Base-by-base conservation (phyloP, 2,797 vertebrate species). In the Coilia nasus region DNA sequence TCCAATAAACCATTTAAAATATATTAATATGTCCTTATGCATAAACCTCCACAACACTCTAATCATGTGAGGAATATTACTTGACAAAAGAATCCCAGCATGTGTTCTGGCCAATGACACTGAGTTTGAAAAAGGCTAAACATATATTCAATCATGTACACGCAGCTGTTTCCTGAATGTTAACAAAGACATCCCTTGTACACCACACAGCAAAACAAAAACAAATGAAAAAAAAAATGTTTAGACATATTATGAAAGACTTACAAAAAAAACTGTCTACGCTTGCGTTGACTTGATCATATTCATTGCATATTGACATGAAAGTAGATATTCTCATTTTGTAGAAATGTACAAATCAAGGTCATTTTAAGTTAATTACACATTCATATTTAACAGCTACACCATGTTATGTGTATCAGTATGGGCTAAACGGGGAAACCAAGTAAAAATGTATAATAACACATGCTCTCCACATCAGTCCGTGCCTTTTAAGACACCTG, bases 301-400 rank as follows among this genome's bases (percentile, higher is more conserved):
- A 60, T 5, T 21, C 35, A 78, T 44, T 78, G 17, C 41, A 44
- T 7, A 54, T 54, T 41, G 35, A 25, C 60, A 64, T 17, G 41
- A 41, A 78, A 12, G 23, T 64, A 17, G 60, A 23, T 31, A 71
- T 44, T 44, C 7, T 41, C 35, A 44, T 71, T 71, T 71, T 71
- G 31, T 19, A 90, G 71, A 59, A 87, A 88, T 83, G 83, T 87
- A 89, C 41, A 67, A 80, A 88, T 50, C 82, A 87, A 85, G 83
- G 25, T 0, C 6, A 31, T 28, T 83, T 57, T 82, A 84, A 31
- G 14, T 59, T 21, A 59, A 59, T 19, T 59, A 21, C 23, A 28
- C 50, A 54, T 54, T 54, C 50, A 2, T 54, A 54, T 14, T 54
- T 14, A 54, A 54, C 23, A 67, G 23, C 23, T 64, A 64, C 60